phyloP scores from a whole-genome alignment of 2,888 invertebrate genomes.

The Pollenia angustigena region DNA sequence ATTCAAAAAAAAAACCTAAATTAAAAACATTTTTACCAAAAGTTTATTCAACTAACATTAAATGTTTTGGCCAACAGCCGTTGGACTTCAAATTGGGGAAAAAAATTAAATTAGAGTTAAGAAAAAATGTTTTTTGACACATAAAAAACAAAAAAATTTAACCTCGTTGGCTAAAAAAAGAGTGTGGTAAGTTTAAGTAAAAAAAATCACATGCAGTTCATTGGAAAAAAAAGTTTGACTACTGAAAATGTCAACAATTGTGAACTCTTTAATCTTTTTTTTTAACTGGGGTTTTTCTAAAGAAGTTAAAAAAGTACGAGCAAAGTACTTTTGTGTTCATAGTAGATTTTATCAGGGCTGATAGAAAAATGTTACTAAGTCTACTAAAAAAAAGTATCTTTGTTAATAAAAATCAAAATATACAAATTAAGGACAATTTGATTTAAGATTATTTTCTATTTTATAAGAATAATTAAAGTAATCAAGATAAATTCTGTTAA shows the following conservation, averaged over 20 bases:
- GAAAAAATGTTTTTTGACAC: conserved; percentile 14
- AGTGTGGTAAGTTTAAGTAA: conserved; percentile 38
- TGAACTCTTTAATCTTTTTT: conserved; percentile 55
- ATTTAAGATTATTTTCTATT: too few relatives aligned
- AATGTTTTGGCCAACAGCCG: conserved; percentile 67
- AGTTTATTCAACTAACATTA: conserved; percentile 66
- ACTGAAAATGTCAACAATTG: conserved; percentile 67
- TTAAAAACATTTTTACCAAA: conserved; percentile 64
- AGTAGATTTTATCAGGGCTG: too few relatives aligned
- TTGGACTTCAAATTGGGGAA: conserved; percentile 11
- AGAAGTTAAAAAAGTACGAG: too few relatives aligned
- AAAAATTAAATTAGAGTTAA: conserved; percentile 9
- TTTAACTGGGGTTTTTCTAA: neutral
- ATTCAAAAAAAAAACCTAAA: conserved; percentile 34
- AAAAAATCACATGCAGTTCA: conserved; percentile 32
- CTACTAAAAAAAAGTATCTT: too few relatives aligned
- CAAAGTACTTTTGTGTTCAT: too few relatives aligned
- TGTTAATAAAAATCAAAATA: too few relatives aligned
- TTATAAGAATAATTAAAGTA: too few relatives aligned
- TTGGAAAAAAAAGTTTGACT: conserved; percentile 38
- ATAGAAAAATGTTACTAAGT: too few relatives aligned
- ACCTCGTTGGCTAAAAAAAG: conserved; percentile 20
- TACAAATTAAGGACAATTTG: too few relatives aligned
- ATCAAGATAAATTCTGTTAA: too few relatives aligned
- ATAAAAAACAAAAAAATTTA: neutral